A percentile compares a stretch with the other conserved stretches of the same genome.
Evolutionary conservation across 2,888 invertebrate genomes (phyloP).

Genomic region (Aradus depressus): DNA sequence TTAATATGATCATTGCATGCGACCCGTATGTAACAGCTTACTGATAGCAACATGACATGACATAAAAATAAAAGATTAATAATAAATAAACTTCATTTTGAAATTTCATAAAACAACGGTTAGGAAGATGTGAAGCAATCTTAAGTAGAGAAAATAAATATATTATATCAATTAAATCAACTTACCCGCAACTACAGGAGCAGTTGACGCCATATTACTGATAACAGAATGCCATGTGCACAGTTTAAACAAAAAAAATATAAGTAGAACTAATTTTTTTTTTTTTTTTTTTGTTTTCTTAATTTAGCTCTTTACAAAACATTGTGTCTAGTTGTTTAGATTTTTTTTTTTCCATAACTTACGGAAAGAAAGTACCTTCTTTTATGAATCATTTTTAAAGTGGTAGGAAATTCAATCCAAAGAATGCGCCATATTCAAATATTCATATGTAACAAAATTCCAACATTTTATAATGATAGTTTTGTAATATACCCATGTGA

Average conservation of each 20-base stretch:
- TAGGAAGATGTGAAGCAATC: neutral
- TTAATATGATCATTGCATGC: too few relatives aligned
- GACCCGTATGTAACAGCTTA: too few relatives aligned
- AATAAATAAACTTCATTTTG: too few relatives aligned
- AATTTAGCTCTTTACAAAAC: conserved; percentile 9
- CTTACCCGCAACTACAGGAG: conserved; percentile 40
- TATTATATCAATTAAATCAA: conserved; percentile 26
- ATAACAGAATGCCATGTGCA: conserved; percentile 19
- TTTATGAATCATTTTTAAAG: conserved; percentile 1
- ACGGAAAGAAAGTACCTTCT: neutral
- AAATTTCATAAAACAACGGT: too few relatives aligned
- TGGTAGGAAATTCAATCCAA: conserved; percentile 4
- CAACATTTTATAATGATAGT: too few relatives aligned
- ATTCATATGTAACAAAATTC: conserved; percentile 1
- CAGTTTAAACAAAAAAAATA: conserved; percentile 4
- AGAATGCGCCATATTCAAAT: conserved; percentile 15
- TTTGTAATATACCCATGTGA: too few relatives aligned
- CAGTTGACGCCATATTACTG: conserved; percentile 38
- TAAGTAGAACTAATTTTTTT: conserved; percentile 1
- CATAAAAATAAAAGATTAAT: too few relatives aligned
- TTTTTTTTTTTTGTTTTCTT: conserved; percentile 1
- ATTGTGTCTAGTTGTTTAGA: too few relatives aligned
- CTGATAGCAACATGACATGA: too few relatives aligned
- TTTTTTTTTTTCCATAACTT: too few relatives aligned
- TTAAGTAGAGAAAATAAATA: conserved; percentile 1